Conservation (phyloP, 1,140 invertebrate species). For the Zaprionus capensis region DNA sequence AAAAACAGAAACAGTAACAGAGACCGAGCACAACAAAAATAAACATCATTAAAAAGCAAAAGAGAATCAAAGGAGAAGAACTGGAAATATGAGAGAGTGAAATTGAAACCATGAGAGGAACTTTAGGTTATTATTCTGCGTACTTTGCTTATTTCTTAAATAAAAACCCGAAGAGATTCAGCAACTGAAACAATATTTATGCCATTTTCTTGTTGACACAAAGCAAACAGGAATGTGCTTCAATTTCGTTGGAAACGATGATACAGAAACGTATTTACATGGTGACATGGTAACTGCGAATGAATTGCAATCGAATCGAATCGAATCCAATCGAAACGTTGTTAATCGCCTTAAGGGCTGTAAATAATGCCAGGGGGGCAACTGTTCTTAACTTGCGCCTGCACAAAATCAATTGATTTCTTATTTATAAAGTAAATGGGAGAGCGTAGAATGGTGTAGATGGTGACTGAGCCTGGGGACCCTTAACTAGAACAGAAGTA, state of each 20-base stretch:
- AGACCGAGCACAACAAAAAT: constrained; percentile 14
- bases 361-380: constrained; percentile 58
- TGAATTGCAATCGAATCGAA: constrained; percentile 14
- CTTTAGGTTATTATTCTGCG: not conserved
- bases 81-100: constrained; percentile 1
- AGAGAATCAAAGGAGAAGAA: constrained; percentile 20
- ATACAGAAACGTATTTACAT: constrained; percentile 40
- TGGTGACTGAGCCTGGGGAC: not conserved
- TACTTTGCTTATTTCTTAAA: constrained; percentile 23
- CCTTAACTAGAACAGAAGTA: constrained; percentile 15
- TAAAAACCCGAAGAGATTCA: constrained; percentile 18
- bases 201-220: constrained; percentile 30
- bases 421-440: constrained; percentile 75
- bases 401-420: constrained; percentile 77
- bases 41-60: constrained; percentile 56
- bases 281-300: not conserved
- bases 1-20: constrained; percentile 25
- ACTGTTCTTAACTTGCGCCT: constrained; percentile 39
- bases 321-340: constrained; percentile 41
- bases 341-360: constrained; percentile 77
- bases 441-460: constrained; percentile 6
- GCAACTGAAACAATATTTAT: constrained; percentile 61
- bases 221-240: constrained; percentile 31
- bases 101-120: constrained; percentile 30
- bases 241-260: constrained; percentile 44